phyloP scores from a whole-genome alignment of 2,797 vertebrate genomes.

The Rallus crepitans region DNA sequence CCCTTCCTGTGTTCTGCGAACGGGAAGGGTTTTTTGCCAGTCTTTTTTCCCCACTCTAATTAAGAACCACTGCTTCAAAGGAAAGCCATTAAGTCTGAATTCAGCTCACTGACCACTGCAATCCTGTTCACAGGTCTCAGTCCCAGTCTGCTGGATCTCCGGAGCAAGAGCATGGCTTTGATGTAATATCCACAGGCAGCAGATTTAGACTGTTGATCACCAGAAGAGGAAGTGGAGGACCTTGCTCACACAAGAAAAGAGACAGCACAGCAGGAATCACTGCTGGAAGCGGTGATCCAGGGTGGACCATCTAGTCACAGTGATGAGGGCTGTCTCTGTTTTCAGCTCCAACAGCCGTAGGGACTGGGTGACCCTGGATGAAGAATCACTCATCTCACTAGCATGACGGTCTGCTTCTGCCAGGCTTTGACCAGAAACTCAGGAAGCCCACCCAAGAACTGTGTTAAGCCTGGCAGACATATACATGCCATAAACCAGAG shows the following conservation, averaged over 20 bases:
- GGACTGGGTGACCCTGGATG: fast-evolving
- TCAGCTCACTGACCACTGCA: neutral
- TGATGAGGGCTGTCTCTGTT: fast-evolving
- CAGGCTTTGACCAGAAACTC: neutral
- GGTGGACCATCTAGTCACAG: neutral
- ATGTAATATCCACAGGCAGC: neutral
- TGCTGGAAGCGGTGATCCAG: neutral
- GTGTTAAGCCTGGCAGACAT: neutral
- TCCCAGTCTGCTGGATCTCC: neutral
- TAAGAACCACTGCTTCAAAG: neutral
- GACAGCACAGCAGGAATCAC: fast-evolving
- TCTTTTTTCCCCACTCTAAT: neutral
- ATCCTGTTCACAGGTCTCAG: neutral
- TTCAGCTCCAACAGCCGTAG: neutral
- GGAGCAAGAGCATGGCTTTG: neutral
- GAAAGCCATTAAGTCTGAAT: neutral
- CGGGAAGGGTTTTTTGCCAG: neutral
- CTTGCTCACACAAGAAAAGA: neutral
- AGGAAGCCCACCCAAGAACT: neutral
- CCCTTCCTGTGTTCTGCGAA: neutral
- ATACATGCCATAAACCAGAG: neutral
- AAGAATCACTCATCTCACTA: neutral
- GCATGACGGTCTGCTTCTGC: neutral
- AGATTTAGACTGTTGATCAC: neutral
- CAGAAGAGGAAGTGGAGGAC: neutral